phyloP scores from a whole-genome alignment of 2,797 vertebrate species.

The Dendrocincla fuliginosa region DNA sequence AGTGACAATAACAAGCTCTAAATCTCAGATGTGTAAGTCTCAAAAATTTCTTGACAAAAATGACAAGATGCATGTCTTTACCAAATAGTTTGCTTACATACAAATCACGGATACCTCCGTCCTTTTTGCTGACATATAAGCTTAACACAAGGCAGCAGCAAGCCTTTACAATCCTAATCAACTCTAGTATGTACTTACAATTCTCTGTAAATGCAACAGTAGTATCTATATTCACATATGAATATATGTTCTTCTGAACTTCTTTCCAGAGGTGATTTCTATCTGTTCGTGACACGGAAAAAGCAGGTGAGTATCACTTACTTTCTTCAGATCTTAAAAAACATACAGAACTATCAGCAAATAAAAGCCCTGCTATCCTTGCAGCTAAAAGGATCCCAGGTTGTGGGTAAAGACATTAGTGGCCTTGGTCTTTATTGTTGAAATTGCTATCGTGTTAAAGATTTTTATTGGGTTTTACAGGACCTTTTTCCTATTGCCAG shows the following conservation, averaged over 20 bases:
- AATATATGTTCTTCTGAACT: background rate
- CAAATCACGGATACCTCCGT: background rate
- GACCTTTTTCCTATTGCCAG: too few relatives aligned
- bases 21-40: background rate
- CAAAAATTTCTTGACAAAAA: background rate
- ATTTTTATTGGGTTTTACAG: too few relatives aligned
- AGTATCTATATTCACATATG: background rate
- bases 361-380: background rate
- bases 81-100: background rate
- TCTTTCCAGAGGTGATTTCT: background rate
- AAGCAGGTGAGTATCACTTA: background rate
- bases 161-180: background rate
- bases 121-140: background rate
- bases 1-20: background rate
- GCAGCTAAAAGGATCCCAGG: background rate
- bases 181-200: background rate
- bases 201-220: background rate
- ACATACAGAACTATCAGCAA: background rate
- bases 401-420: background rate
- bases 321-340: background rate
- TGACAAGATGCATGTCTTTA: background rate
- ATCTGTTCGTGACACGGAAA: background rate
- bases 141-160: background rate
- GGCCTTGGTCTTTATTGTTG: too few relatives aligned
- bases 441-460: too few relatives aligned